Base-by-base conservation (phyloP, 2,888 invertebrate genomes). In the Andrena flavipes region DNA sequence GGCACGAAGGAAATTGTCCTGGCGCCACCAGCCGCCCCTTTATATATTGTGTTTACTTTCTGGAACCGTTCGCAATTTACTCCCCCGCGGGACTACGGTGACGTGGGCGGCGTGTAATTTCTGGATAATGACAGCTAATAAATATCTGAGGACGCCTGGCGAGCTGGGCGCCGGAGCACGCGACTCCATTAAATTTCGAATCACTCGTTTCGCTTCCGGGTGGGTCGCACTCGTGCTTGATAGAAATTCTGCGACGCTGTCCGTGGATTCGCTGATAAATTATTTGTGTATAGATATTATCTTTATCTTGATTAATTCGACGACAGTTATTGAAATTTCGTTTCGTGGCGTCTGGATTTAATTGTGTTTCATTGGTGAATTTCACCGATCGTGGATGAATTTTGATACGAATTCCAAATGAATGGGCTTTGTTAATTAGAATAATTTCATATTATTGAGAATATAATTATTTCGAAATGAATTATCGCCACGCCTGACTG, bases 1-100 rank as follows among this genome's bases (percentile, higher is more conserved):
- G 60, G 76, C 76, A 69, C 56, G 75, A 82, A 82, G 80, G 78
- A 86, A 77, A 84, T 88, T 86, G 76, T 84, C 74, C 82, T 69
- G 73, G 75, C 80, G 63, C 70, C 73, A 64, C n/a, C 67, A 59
- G 62, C 26, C 76, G 48, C 49, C 30, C 72, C 74, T 81, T 77
- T 77, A 59, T 76, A 65, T 70, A 71, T 76, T 23, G 35, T 60
- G 56, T 70, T 88, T 79, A 70, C 76, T 76, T 81, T 71, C 56
- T 67, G 62, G 73, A 75, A 84, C 78, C 79, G 67, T 63, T 70
- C 29, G 79, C 76, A 80, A 85, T 87, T 85, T 87, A 68, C 65
- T 63, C 60, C 23, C 60, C 23, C 42, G 51, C 13, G 26, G 26
- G n/a, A 10, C 51, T 3, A 5, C 67, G 33, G 76, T 69, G 67